Evolutionary conservation across 2,888 invertebrate genomes (phyloP).

Genomic region (Dicyrtomina minuta): DNA sequence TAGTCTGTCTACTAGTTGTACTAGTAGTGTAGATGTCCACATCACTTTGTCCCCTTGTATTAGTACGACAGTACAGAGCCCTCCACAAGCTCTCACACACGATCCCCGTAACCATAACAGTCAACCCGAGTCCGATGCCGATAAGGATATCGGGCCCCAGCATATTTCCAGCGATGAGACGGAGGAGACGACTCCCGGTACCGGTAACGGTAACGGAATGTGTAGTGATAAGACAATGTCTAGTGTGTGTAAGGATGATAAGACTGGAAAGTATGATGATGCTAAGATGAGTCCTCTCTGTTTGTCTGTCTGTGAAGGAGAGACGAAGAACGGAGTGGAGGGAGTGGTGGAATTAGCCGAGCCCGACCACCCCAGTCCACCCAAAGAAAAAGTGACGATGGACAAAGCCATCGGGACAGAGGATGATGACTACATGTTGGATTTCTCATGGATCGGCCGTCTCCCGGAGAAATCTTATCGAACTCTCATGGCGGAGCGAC

Average conservation of each 20-base stretch:
- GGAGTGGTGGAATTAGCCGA: constrained; percentile 40
- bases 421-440: constrained; percentile 39
- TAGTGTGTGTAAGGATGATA: background rate
- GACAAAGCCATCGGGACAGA: constrained; percentile 51
- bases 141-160: background rate
- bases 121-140: background rate
- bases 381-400: constrained; percentile 26
- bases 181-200: background rate
- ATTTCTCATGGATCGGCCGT: constrained; percentile 33
- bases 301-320: constrained; percentile 44
- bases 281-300: constrained; percentile 35
- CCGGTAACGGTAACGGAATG: too few species aligned
- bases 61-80: background rate
- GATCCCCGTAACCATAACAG: too few species aligned
- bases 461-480: constrained; percentile 32
- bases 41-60: too few species aligned
- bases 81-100: too few species aligned
- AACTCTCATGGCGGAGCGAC: constrained; percentile 44
- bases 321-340: constrained; percentile 39
- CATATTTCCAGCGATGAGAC: too few species aligned
- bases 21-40: too few species aligned
- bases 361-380: background rate
- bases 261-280: background rate
- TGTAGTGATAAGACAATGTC: too few species aligned
- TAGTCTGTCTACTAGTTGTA: too few species aligned